Base-by-base conservation (phyloP, 2,888 invertebrate species). In the Tillus elongatus region DNA sequence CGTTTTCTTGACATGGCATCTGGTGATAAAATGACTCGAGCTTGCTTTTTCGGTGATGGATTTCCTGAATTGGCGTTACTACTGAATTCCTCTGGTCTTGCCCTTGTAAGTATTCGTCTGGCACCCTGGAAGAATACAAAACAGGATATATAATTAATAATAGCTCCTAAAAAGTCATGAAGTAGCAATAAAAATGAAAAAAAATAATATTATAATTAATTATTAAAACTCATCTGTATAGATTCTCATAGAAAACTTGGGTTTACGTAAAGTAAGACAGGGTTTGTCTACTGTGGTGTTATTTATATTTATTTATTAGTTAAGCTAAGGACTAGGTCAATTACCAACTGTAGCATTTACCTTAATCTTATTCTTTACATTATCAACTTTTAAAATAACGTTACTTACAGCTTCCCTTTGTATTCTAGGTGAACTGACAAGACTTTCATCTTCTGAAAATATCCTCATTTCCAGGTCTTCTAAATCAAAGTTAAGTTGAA, bases 401-500 rank as follows among this genome's bases (percentile, higher is more conserved):
- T 6, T 15, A 57, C 59, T 47, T 58, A 67, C 51, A 30, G 40
- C 12, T 45, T 64, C 59, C 47, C 69, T 72, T 47, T 62, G 71
- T 41, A 68, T 69, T 49, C 67, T 68, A 37, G 67, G 74, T 38
- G 74, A 75, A 41, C 72, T 73, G 1, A 78, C 77, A 30, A 76
- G 57, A 41, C 79, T 77, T 54, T 88, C 88, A 58, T 87, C 88
- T 56, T 88, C 88, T n/a, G 86, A 86, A 63, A 89, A 87, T 68
- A 89, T 87, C 53, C 85, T 74, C 74, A 83, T 80, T 65, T 88
- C 88, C 1, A 85, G 71, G 60, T 89, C 88, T 54, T 89, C 88
- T 31, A 87, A 74, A 43, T 88, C 85, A 50, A 89, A 82, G 34
- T 88, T 82, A 24, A 89, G 68, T 14, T 86, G 77, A 64, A 89